Base-by-base conservation (phyloP, 1,140 invertebrate genomes). In the Ericerus pela region DNA sequence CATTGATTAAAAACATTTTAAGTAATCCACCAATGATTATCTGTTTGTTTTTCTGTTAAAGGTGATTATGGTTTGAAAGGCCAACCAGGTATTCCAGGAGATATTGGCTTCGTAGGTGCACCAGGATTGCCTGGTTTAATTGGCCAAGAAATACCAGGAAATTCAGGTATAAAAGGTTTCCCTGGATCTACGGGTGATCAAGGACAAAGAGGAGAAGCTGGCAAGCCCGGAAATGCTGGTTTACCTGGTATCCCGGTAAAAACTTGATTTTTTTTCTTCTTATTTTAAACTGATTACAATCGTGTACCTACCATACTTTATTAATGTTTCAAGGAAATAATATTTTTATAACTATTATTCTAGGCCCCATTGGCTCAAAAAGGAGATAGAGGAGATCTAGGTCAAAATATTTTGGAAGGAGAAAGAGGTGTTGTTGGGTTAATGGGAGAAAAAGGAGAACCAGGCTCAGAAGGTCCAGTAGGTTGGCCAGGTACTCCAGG, bases 221-320 rank as follows among this genome's bases (percentile, higher is more conserved):
- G 62, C 47, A 36, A 59, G 24, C 20, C 24, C 12, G 55, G 52
- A 12, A 52, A 56, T 30, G 66, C 70, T 10, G 80, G 83, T 18
- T 24, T 58, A 12, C 62, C 63, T 27, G 70, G 70, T 59, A 53
- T 56, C 16, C 43, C 59, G 20, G 69, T 75, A 33, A 62, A 43
- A 28, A n/a, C n/a, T n/a, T n/a, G n/a, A n/a, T n/a, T n/a, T n/a
- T n/a, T n/a, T n/a, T n/a, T n/a, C n/a, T n/a, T n/a, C n/a, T n/a
- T n/a, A n/a, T n/a, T n/a, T n/a, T n/a, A n/a, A n/a, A n/a, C n/a
- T n/a, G n/a, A n/a, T n/a, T n/a, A n/a, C n/a, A n/a, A n/a, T n/a
- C n/a, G n/a, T n/a, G n/a, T n/a, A n/a, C n/a, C n/a, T n/a, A n/a
- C n/a, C n/a, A n/a, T n/a, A n/a, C n/a, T n/a, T n/a, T n/a, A n/a